Percentiles rank a stretch among this genome's conserved stretches.
phyloP scores from a whole-genome alignment of 2,113 vertebrate species.

The Eidolon helvum region DNA sequence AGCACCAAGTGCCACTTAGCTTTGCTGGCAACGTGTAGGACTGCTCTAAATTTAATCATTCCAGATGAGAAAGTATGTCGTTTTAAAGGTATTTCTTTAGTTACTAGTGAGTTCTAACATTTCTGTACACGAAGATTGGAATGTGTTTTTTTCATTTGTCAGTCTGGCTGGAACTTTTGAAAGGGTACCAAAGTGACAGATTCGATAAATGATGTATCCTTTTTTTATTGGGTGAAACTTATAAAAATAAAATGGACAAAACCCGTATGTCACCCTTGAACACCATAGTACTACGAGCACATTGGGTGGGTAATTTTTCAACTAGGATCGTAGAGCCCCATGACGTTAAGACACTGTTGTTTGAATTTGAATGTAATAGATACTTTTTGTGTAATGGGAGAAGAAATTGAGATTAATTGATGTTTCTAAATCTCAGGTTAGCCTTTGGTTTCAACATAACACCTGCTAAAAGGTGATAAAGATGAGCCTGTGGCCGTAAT shows the following conservation, averaged over 20 bases:
- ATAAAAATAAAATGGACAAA: neutral
- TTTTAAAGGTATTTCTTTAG: neutral
- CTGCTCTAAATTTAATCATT: neutral
- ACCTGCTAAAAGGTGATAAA: neutral
- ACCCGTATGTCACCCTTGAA: neutral
- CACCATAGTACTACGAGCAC: accelerated
- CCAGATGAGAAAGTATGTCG: neutral
- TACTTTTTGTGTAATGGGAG: neutral
- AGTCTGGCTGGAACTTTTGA: neutral
- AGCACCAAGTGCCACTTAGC: neutral
- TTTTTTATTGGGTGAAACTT: neutral
- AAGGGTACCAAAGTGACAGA: neutral
- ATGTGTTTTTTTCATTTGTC: neutral
- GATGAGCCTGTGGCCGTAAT: accelerated
- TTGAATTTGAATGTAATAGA: neutral
- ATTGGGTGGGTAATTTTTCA: neutral
- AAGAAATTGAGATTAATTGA: neutral
- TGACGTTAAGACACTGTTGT: neutral
- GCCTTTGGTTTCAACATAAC: too few species aligned
- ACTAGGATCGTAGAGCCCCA: neutral
- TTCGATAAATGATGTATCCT: neutral
- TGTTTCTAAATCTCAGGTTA: neutral
- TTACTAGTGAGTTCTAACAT: neutral
- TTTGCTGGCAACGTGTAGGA: neutral
- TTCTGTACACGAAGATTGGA: neutral